Evolutionary conservation across 1,140 invertebrate species (phyloP).

Genomic region (Planococcus citri): DNA sequence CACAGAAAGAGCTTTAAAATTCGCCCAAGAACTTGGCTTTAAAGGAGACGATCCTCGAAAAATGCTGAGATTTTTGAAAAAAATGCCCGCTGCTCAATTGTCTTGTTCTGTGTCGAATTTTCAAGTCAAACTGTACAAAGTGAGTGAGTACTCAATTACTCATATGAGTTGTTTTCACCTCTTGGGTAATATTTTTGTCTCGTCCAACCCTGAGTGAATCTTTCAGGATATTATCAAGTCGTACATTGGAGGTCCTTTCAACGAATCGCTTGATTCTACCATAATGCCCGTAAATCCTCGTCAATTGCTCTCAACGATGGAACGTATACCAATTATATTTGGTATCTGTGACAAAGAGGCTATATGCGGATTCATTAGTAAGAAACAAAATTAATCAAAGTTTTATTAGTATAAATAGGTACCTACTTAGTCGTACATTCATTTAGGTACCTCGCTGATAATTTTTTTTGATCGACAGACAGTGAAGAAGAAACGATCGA

Average conservation of each 20-base stretch:
- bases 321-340: neutral
- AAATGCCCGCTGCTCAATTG: neutral
- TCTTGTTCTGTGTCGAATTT: neutral
- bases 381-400: neutral
- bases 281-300: neutral
- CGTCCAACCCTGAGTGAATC: too few relatives aligned
- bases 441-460: too few relatives aligned
- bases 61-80: neutral
- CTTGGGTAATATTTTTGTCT: too few relatives aligned
- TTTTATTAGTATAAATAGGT: too few relatives aligned
- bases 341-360: neutral
- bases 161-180: too few relatives aligned
- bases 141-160: too few relatives aligned
- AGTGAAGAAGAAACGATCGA: too few relatives aligned
- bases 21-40: neutral
- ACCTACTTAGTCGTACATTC: too few relatives aligned
- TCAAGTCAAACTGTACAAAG: too few relatives aligned
- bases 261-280: neutral
- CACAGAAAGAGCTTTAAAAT: neutral
- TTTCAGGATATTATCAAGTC: too few relatives aligned
- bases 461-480: too few relatives aligned
- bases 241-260: too few relatives aligned
- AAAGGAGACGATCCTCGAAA: neutral
- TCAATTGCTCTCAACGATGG: neutral
- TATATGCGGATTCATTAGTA: neutral